A percentile compares a stretch with the other conserved stretches of the same genome.
Evolutionary conservation across 2,888 invertebrate species (phyloP).

Genomic region (Cantharis nigra): DNA sequence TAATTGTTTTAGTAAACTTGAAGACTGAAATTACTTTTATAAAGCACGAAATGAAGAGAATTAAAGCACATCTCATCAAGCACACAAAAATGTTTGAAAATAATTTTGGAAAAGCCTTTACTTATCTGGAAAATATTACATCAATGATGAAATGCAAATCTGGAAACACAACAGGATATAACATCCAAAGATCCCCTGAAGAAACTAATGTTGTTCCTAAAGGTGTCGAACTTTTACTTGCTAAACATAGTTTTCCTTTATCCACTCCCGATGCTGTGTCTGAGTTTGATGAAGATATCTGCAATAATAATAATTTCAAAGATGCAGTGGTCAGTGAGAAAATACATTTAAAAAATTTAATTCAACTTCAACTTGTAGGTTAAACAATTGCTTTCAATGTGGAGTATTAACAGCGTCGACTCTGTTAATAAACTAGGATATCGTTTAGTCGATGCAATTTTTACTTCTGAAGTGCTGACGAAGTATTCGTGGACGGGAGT

Average conservation of each 20-base stretch:
- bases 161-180: background rate
- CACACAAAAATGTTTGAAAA: background rate
- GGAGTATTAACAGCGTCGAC: conserved; percentile 11
- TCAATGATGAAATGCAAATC: background rate
- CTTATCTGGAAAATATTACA: background rate
- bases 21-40: background rate
- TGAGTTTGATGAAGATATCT: background rate
- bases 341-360: background rate
- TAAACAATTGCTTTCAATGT: background rate
- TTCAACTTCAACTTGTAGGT: background rate
- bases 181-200: background rate
- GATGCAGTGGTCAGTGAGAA: background rate
- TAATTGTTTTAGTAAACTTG: background rate
- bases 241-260: background rate
- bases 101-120: background rate
- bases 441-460: conserved; percentile 31
- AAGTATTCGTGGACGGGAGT: conserved; percentile 37
- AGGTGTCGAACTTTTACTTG: background rate
- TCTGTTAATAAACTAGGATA: conserved; percentile 33
- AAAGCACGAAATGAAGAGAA: background rate
- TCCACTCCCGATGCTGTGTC: background rate
- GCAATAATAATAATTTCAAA: background rate
- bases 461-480: conserved; percentile 24
- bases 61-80: background rate
- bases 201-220: background rate